Conservation (phyloP, 2,888 invertebrate species). For the Cosmopolites sordidus region DNA sequence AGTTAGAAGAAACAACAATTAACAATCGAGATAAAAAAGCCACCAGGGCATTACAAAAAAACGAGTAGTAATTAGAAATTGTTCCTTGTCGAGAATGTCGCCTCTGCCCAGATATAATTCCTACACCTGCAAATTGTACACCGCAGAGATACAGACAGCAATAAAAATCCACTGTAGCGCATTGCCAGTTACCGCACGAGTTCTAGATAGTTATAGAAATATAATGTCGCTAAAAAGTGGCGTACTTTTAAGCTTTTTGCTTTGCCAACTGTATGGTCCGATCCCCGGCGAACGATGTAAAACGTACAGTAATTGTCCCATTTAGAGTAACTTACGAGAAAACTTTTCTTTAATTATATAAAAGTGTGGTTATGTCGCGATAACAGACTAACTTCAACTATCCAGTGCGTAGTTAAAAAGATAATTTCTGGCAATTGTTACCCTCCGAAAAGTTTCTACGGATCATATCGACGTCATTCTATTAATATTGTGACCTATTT, state of each 20-base stretch:
- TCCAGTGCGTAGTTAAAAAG: too few relatives aligned
- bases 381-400: too few relatives aligned
- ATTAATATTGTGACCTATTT: too few relatives aligned
- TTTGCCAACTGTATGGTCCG: not conserved
- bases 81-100: not conserved
- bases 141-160: not conserved
- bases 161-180: not conserved
- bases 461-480: too few relatives aligned
- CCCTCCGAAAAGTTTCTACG: too few relatives aligned
- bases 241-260: slow-evolving; percentile 18
- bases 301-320: not conserved
- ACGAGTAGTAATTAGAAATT: not conserved
- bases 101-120: slow-evolving; percentile 11
- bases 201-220: slow-evolving; percentile 20
- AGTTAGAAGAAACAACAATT: slow-evolving; percentile 1
- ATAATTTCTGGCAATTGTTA: too few relatives aligned
- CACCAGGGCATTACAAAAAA: not conserved
- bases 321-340: not conserved
- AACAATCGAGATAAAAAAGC: not conserved
- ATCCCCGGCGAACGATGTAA: too few relatives aligned
- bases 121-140: slow-evolving; percentile 23
- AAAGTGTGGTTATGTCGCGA: too few relatives aligned
- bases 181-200: slow-evolving; percentile 15
- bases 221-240: slow-evolving; percentile 21
- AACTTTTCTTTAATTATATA: not conserved